These are phyloP conservation scores for Pachyseris speciosa DNA, from an alignment of 64 coral and sea anemone species.

Conservation along the genomic window DNA sequence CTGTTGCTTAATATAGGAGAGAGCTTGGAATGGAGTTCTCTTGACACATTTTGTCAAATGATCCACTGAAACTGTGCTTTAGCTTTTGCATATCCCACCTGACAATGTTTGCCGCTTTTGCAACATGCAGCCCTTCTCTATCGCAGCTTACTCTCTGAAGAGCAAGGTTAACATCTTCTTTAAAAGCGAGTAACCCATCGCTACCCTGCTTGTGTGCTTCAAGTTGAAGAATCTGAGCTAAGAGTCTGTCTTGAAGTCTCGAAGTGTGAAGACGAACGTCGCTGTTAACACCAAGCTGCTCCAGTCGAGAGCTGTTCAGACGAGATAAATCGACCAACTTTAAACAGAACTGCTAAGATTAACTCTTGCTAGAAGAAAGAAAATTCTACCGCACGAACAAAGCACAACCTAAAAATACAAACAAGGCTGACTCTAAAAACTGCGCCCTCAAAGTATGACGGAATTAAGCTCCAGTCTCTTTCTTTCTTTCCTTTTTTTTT, in stretches of 20 bases:
- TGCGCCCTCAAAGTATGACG: too few species aligned
- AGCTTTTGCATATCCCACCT: slow-evolving; percentile 40
- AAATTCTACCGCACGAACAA: too few species aligned
- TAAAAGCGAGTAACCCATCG: slow-evolving; percentile 23
- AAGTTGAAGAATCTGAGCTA: slow-evolving; percentile 17
- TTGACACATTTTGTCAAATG: slow-evolving; percentile 20
- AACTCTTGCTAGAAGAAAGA: too few species aligned
- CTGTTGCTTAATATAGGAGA: neutral
- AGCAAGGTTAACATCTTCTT: slow-evolving; percentile 36
- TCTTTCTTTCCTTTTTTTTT: too few species aligned
- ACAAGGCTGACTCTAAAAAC: too few species aligned
- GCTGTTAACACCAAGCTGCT: slow-evolving; percentile 15
- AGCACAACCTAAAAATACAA: too few species aligned
- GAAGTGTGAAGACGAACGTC: slow-evolving; percentile 28
- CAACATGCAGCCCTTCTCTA: slow-evolving; percentile 41
- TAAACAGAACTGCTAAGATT: too few species aligned
- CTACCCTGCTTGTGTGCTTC: slow-evolving; percentile 47
- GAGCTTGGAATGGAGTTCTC: neutral
- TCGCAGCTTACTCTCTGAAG: slow-evolving; percentile 14
- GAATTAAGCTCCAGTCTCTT: too few species aligned
- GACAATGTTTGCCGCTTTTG: slow-evolving; percentile 63
- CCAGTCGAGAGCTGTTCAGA: slow-evolving; percentile 27
- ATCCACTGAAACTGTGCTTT: slow-evolving; percentile 22
- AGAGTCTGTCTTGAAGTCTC: slow-evolving; percentile 33
- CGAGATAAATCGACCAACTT: slow-evolving; percentile 48